Percentiles rank a stretch among this genome's conserved stretches.
These are phyloP conservation scores for Pollenia angustigena DNA, from an alignment of 2,888 invertebrate genomes.

Conservation along the genomic window DNA sequence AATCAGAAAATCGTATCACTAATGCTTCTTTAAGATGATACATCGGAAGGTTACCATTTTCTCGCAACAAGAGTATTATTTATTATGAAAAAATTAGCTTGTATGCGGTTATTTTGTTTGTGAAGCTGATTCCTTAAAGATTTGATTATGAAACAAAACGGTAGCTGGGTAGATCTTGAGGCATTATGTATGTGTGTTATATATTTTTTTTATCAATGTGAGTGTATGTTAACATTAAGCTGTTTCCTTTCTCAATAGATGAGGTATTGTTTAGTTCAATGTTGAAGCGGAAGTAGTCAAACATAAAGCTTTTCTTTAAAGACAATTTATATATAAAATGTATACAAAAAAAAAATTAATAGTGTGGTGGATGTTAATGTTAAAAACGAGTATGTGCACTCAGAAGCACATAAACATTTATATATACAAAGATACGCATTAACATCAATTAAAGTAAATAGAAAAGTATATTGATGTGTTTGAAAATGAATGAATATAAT, in stretches of 20 bases:
- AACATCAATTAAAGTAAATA: not conserved
- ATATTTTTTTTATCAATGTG: not conserved
- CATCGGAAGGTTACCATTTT: no score
- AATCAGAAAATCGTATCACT: no score
- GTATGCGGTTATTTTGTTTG: no score
- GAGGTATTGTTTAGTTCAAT: constrained; percentile 40
- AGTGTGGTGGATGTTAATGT: constrained; percentile 57
- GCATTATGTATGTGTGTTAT: not conserved
- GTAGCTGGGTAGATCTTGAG: no score
- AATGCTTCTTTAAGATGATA: no score
- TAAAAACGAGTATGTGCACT: not conserved
- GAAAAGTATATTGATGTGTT: not conserved
- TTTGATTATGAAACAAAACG: no score
- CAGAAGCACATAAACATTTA: not conserved
- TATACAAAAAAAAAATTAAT: constrained; percentile 65
- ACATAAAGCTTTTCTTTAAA: constrained; percentile 54
- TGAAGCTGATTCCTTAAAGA: no score
- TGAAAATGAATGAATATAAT: no score
- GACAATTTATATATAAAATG: constrained; percentile 55
- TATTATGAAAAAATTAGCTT: no score
- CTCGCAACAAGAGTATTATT: no score
- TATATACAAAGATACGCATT: not conserved
- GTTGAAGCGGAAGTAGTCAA: constrained; percentile 60
- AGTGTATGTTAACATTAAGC: constrained; percentile 26
- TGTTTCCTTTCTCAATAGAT: constrained; percentile 21